Evolutionary conservation across 53 echinoderm and acorn worm species (phyloP).

Genomic region (Zoroaster sp.): DNA sequence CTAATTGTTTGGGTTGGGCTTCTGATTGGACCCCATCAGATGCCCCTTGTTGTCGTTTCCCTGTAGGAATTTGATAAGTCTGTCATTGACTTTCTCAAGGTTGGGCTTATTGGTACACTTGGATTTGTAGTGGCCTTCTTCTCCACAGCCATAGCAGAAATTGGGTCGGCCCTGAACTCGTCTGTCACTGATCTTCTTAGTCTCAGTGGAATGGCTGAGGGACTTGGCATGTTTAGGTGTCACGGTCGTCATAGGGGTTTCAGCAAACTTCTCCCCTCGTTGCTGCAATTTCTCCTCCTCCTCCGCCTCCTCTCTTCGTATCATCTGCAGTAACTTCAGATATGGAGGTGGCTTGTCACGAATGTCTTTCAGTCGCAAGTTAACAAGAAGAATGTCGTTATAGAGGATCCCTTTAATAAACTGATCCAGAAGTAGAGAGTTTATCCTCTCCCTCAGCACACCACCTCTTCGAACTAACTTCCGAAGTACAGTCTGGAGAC

Average conservation of each 20-base stretch:
- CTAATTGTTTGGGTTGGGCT: background rate
- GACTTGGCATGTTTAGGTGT: no score
- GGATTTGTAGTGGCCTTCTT: background rate
- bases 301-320: conserved; percentile 32
- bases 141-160: conserved; percentile 7
- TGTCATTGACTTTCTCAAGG: background rate
- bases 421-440: background rate
- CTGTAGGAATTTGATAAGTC: no score
- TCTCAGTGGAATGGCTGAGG: background rate
- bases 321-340: background rate
- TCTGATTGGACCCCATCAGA: conserved; percentile 3
- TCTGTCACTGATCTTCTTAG: background rate
- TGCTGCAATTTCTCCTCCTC: no score
- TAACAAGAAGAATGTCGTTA: conserved; percentile 20
- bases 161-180: background rate
- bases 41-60: background rate
- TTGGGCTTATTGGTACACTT: background rate
- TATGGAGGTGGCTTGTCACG: background rate
- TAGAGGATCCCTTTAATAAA: conserved; percentile 43
- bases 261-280: no score
- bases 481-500: conserved; percentile 25
- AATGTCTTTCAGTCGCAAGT: background rate
- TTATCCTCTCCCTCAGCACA: background rate
- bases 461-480: conserved; percentile 34
- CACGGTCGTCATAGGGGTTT: no score